Percentiles rank a stretch among this genome's conserved stretches.
These are phyloP conservation scores for Takifugu rubripes DNA, from an alignment of 2,797 vertebrate species.

Conservation along the genomic window DNA sequence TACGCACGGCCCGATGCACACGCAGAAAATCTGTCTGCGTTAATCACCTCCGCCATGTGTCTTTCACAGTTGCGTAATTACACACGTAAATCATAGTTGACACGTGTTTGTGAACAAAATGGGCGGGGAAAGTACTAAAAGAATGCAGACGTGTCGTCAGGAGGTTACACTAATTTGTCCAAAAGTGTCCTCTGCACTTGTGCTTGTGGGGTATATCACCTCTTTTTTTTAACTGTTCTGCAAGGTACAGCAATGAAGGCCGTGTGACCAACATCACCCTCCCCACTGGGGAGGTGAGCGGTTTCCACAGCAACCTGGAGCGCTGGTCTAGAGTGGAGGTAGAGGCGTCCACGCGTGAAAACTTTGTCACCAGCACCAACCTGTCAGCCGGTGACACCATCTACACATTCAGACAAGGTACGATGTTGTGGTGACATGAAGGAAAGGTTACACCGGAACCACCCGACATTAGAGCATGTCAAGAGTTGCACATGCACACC, in stretches of 20 bases:
- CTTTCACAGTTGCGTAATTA: constrained; percentile 73
- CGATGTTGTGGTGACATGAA: not conserved
- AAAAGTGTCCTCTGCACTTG: not conserved
- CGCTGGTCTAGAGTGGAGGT: constrained; percentile 88
- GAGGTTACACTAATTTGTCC: constrained; percentile 1
- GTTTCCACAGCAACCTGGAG: constrained; percentile 90
- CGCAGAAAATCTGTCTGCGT: constrained; percentile 55
- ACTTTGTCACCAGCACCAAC: constrained; percentile 90
- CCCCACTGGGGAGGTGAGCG: constrained; percentile 91
- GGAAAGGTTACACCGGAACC: not conserved
- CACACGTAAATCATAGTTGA: constrained; percentile 72
- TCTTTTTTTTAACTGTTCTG: constrained; percentile 17
- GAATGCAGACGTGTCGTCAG: constrained; percentile 7
- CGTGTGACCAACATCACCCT: constrained; percentile 92
- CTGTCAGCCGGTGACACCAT: constrained; percentile 91
- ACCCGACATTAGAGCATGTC: constrained; percentile 1
- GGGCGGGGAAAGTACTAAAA: constrained; percentile 13
- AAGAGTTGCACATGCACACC: not conserved
- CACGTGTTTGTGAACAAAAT: constrained; percentile 44
- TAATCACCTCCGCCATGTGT: constrained; percentile 54
- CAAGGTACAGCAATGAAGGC: constrained; percentile 88
- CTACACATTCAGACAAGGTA: constrained; percentile 93
- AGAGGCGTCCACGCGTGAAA: constrained; percentile 88
- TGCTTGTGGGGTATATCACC: constrained; percentile 11
- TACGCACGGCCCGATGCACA: constrained; percentile 9